phyloP scores from a whole-genome alignment of 2,797 vertebrate species.

The Falco novaeseelandiae region DNA sequence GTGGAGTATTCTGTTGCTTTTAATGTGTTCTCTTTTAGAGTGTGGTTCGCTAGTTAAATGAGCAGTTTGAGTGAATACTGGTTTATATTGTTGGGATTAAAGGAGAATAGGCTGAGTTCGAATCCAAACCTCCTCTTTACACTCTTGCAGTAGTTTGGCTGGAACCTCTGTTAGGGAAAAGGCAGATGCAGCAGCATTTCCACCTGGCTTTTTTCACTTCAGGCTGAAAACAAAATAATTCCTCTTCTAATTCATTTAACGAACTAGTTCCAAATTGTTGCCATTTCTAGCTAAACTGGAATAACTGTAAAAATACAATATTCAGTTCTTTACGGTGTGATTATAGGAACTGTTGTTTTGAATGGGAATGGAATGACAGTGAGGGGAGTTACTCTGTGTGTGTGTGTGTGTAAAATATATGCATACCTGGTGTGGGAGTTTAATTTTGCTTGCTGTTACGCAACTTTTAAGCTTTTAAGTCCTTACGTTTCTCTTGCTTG shows the following conservation, averaged over 20 bases:
- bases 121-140: neutral
- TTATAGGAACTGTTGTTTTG: neutral
- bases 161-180: neutral
- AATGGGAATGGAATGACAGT: neutral
- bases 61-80: neutral
- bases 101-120: neutral
- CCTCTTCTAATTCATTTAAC: neutral
- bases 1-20: neutral
- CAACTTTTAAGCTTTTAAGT: neutral
- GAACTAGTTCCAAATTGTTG: neutral
- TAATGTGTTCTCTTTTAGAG: neutral
- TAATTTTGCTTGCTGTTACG: accelerated
- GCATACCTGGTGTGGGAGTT: neutral
- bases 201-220: neutral
- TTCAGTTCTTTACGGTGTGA: neutral
- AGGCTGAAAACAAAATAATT: neutral
- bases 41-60: neutral
- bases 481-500: neutral
- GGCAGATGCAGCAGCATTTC: neutral
- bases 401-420: too few species aligned
- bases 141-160: neutral
- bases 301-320: neutral
- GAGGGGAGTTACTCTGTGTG: neutral
- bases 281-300: neutral
- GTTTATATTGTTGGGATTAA: neutral